Evolutionary conservation across 2,888 invertebrate species (phyloP), one percentile per base, ranked within the genome.

Genomic region (Trichopria drosophilae): DNA sequence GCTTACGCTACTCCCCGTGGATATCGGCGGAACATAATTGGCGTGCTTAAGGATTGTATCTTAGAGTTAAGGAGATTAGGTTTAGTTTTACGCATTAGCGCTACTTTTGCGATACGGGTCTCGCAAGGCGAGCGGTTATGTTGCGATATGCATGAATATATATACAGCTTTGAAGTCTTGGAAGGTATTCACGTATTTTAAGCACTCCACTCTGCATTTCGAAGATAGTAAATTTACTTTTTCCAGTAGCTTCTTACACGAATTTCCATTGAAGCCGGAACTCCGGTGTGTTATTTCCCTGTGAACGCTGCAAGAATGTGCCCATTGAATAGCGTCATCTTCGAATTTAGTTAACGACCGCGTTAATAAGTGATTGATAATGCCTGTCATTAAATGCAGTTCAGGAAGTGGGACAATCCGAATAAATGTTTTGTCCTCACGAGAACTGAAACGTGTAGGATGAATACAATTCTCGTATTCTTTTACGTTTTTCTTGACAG

Each of bases 251-350:
- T n/a, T 23, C 3, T 46, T 19, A 19, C 46, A 46, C 10, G 37
- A 22, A 46, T 46, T 46, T 29, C 46, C 46, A 7, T 46, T 46
- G 16, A 46, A 46, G 12, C 12, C 36, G 20, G 37, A 23, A 46
- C 18, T 19, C 29, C 46, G 37, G 24, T 36, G 28, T 18, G 36
- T 36, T 6, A 37, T 36, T 37, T 37, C 37, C 9, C 37, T 36
- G 13, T 23, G 16, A 5, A 39, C 46, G 18, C 26, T 20, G 37
- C 46, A 37, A 5, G 23, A 20, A 6, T 44, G 3, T 20, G 34
- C 32, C 44, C 44, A 44, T 15, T 9, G 4, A 2, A 20, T 12
- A 32, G 44, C 24, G 4, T 44, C 34, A 31, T 16, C 24, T 23
- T 44, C 35, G 13, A 32, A 44, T 44, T 44, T 35, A 22, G 2